Conservation (phyloP, 2,797 vertebrate genomes). For the Melopsittacus undulatus region DNA sequence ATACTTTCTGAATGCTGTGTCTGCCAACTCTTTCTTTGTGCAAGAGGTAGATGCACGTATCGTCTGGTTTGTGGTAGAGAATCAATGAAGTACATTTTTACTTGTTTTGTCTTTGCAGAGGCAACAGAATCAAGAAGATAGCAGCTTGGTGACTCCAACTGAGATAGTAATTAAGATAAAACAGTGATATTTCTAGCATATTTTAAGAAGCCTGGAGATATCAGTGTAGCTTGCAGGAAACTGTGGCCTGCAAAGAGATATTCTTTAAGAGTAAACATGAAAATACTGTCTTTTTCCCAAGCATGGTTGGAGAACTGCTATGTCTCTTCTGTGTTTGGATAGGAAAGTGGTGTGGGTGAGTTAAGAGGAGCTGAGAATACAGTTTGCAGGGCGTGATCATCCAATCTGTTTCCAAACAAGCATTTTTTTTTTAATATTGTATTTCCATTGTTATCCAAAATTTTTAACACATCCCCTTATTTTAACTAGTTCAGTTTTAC, state of each 20-base stretch:
- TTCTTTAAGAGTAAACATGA: not conserved
- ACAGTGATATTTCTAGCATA: not conserved
- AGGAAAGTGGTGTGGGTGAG: not conserved
- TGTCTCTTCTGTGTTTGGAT: not conserved
- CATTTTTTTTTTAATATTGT: not conserved
- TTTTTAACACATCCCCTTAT: not conserved
- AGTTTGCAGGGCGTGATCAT: not conserved
- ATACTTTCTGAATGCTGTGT: not conserved
- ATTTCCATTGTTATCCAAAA: not conserved
- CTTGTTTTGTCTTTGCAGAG: not conserved
- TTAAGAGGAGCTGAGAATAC: not conserved
- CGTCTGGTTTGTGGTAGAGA: not conserved
- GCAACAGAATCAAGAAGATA: not conserved
- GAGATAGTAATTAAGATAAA: conserved; percentile 44
- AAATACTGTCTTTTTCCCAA: not conserved
- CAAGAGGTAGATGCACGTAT: not conserved
- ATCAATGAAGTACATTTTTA: not conserved
- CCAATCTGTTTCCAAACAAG: not conserved
- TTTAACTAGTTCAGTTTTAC: not conserved
- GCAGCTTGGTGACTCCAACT: not conserved
- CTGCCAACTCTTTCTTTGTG: not conserved
- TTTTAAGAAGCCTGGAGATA: not conserved
- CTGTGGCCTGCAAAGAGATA: not conserved
- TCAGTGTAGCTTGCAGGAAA: not conserved
- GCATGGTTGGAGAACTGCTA: not conserved